Percentiles rank a stretch among this genome's conserved stretches.
phyloP scores from a whole-genome alignment of 2,113 vertebrate genomes.

The Spermophilus dauricus region DNA sequence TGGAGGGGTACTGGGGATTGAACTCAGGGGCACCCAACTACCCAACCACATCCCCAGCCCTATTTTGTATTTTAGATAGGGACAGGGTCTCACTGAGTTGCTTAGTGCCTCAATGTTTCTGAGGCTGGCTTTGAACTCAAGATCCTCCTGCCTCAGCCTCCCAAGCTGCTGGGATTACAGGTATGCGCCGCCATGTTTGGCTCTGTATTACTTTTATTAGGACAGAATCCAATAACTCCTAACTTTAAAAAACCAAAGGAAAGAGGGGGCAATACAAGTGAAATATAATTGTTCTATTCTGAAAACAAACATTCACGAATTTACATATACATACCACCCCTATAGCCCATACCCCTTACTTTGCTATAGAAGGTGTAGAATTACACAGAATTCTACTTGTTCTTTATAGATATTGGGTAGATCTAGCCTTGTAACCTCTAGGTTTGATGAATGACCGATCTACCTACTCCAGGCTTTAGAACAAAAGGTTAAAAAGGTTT shows the following conservation, averaged over 20 bases:
- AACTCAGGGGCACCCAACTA: too few relatives aligned
- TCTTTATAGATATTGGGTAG: not conserved
- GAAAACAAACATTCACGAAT: not conserved
- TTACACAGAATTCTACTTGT: not conserved
- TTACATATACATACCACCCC: not conserved
- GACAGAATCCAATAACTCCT: not conserved
- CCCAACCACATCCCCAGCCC: too few relatives aligned
- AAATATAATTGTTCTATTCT: not conserved
- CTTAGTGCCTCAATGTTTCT: too few relatives aligned
- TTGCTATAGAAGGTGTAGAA: not conserved
- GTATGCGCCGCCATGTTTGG: too few relatives aligned
- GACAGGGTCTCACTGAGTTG: too few relatives aligned
- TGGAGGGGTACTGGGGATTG: too few relatives aligned
- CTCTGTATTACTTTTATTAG: not conserved
- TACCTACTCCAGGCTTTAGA: not conserved
- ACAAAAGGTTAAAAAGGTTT: conserved; percentile 51
- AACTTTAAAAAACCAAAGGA: conserved; percentile 16
- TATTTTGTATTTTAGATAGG: too few relatives aligned
- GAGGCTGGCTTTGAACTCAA: too few relatives aligned
- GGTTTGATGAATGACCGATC: not conserved
- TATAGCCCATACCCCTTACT: not conserved
- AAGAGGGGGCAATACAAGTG: not conserved
- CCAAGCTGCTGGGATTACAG: too few relatives aligned
- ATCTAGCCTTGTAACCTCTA: not conserved
- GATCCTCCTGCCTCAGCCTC: too few relatives aligned